Percentiles rank a stretch among this genome's conserved stretches.
phyloP scores from a whole-genome alignment of 2,888 invertebrate species.

The Thera obeliscata region DNA sequence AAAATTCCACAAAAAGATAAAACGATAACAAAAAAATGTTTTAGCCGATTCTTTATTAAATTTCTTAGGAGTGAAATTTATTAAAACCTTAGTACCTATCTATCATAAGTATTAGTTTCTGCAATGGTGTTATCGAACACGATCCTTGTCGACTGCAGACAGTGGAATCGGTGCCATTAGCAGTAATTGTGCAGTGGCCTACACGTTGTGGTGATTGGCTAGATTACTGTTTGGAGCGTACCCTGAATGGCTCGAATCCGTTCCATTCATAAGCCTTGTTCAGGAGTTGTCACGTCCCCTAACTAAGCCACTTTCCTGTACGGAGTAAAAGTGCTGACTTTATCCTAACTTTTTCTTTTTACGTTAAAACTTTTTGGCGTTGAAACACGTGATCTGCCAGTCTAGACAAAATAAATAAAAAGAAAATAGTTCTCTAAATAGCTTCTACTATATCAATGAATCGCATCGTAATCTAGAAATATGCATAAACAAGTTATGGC shows the following conservation, averaged over 20 bases:
- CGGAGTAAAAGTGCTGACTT: not conserved
- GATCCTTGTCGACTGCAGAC: not conserved
- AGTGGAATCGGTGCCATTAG: slow-evolving; percentile 25
- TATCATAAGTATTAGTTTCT: not conserved
- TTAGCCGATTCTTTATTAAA: not conserved
- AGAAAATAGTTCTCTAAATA: not conserved
- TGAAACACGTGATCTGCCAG: too few species aligned
- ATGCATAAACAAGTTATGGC: slow-evolving; percentile 16
- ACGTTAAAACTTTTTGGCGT: not conserved
- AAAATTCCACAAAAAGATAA: slow-evolving; percentile 11
- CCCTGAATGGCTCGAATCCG: slow-evolving; percentile 13
- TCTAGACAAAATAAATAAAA: not conserved
- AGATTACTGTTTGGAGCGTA: slow-evolving; percentile 43
- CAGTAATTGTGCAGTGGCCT: slow-evolving; percentile 43
- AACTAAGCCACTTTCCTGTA: slow-evolving; percentile 19
- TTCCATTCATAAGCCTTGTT: slow-evolving; percentile 16
- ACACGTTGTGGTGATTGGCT: slow-evolving; percentile 47
- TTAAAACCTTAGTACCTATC: too few species aligned
- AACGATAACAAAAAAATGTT: not conserved
- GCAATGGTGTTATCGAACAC: not conserved
- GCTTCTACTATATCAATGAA: not conserved
- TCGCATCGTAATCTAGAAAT: slow-evolving; percentile 4
- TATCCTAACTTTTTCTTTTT: not conserved
- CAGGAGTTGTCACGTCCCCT: slow-evolving; percentile 14
- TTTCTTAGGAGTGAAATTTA: not conserved